Evolutionary conservation across 2,797 vertebrate species (phyloP).

Genomic region (Peromyscus nudipes): DNA sequence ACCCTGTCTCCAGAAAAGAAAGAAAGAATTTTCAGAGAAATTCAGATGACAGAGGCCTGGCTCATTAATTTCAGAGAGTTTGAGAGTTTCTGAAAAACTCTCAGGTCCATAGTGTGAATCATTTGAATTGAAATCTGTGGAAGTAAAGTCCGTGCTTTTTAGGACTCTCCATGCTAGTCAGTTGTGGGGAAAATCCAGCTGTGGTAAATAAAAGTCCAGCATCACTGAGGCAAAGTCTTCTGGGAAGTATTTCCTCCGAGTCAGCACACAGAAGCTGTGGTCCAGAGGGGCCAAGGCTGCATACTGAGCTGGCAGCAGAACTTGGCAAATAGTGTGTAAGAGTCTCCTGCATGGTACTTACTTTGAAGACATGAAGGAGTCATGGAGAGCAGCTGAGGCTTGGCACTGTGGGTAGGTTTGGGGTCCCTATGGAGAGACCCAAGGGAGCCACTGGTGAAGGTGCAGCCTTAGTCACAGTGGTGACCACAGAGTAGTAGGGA

Average conservation of each 20-base stretch:
- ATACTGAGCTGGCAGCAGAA: no score
- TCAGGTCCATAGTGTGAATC: background rate
- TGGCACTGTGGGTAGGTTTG: background rate
- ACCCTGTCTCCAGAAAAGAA: no score
- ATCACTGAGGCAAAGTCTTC: background rate
- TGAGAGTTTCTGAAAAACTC: background rate
- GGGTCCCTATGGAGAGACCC: background rate
- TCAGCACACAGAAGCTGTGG: background rate
- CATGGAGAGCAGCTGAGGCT: background rate
- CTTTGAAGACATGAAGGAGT: no score
- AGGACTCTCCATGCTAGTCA: no score
- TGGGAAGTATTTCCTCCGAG: background rate
- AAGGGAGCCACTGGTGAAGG: no score
- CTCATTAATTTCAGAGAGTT: background rate
- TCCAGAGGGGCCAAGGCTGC: background rate
- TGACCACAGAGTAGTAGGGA: background rate
- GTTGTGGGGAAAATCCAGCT: background rate
- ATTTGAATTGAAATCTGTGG: background rate
- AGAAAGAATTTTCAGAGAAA: no score
- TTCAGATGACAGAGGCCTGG: background rate
- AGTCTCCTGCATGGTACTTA: background rate
- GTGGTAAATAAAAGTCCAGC: background rate
- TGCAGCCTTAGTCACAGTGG: background rate
- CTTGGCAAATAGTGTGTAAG: background rate
- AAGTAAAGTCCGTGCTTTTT: background rate